Conservation (phyloP, 2,797 vertebrate species). For the Podargus strigoides region DNA sequence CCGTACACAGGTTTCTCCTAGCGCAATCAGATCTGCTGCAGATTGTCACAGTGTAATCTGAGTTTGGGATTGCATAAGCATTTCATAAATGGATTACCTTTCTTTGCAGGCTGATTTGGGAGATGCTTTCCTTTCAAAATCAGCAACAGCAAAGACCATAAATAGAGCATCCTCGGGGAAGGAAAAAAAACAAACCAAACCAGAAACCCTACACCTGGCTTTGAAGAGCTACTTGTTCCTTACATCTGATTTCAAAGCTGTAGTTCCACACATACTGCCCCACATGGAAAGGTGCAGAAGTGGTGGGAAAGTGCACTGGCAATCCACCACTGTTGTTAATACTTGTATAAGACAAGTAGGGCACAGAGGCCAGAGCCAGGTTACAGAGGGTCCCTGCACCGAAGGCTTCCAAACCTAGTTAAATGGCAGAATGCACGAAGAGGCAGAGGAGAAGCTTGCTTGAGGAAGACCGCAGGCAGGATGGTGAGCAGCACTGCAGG, state of each 20-base stretch:
- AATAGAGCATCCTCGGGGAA: neutral
- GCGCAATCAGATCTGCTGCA: neutral
- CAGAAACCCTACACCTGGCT: neutral
- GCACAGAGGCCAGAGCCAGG: neutral
- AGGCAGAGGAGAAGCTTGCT: neutral
- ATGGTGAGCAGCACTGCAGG: fast-evolving
- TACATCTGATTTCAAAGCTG: neutral
- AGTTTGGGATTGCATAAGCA: neutral
- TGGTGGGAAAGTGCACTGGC: neutral
- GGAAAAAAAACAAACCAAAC: neutral
- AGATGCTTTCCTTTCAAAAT: neutral
- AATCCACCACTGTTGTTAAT: neutral
- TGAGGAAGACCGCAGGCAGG: neutral
- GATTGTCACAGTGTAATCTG: neutral
- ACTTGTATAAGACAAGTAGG: fast-evolving
- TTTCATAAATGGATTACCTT: neutral
- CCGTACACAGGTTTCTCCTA: neutral
- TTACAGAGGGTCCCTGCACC: neutral
- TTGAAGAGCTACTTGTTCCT: neutral
- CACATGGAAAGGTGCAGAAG: neutral
- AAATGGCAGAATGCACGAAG: too few species aligned
- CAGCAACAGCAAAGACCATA: neutral
- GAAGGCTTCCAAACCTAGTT: neutral
- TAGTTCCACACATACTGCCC: neutral
- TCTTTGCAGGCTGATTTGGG: neutral